Evolutionary conservation across 2,888 invertebrate genomes (phyloP).

Genomic region (Leistus spinibarbis): DNA sequence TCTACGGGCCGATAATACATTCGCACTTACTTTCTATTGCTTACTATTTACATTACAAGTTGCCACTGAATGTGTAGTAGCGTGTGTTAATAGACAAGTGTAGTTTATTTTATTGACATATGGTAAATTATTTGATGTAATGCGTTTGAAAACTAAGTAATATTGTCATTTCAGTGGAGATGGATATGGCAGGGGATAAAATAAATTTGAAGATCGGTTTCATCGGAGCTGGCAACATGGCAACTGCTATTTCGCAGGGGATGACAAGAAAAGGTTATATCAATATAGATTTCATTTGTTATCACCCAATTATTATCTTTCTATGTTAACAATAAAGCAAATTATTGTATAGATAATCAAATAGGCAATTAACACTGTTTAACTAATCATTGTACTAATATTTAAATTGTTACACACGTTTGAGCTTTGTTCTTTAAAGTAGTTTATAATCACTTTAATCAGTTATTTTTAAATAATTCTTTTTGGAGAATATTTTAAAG

Average conservation of each 20-base stretch:
- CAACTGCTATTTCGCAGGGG: constrained; percentile 80
- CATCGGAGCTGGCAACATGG: constrained; percentile 92
- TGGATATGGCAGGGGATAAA: constrained; percentile 38
- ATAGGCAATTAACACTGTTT: constrained; percentile 7
- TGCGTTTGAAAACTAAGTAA: background rate
- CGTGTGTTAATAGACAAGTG: background rate
- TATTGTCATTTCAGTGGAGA: background rate
- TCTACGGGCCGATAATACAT: no score
- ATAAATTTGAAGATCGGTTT: constrained; percentile 69
- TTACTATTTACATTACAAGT: background rate
- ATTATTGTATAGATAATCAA: constrained; percentile 14
- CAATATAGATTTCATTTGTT: background rate
- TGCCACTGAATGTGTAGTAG: background rate
- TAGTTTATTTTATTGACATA: background rate
- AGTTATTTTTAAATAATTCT: no score
- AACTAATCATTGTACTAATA: background rate
- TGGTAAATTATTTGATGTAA: background rate
- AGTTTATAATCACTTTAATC: no score
- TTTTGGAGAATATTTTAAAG: no score
- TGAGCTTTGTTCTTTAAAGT: constrained; percentile 4
- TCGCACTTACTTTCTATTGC: no score
- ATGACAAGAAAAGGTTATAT: constrained; percentile 70
- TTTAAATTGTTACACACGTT: constrained; percentile 8
- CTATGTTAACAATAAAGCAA: background rate
- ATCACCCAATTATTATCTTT: background rate